Evolutionary conservation across 37 sponge, comb jelly and placozoan species (phyloP), one percentile per base, ranked within the genome.

Genomic region (Amphimedon queenslandica): DNA sequence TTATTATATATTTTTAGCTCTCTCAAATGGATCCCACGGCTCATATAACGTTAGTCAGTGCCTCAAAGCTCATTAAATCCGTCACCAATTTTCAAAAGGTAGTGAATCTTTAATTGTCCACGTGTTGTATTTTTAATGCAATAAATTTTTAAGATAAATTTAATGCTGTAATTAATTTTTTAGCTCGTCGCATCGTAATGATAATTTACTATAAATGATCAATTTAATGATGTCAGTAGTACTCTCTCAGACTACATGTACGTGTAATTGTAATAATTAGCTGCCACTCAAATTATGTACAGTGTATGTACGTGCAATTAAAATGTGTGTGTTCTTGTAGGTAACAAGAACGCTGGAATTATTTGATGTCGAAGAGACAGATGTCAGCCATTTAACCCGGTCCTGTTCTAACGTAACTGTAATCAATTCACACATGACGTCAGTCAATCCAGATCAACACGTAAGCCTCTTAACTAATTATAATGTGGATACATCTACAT

Each of bases 1-100:
- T 24, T 27, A 42, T 30, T 63, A 47, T 47, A 47, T 18, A 18
- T 47, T 18, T 47, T 18, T 47, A 92, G 93, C 42, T 92, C 31
- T 76, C 89, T 13, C 55, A 25, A n/a, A 34, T 88, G 37, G 56
- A 75, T 34, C 78, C 86, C 28, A 37, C 6, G 18, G 37, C 81
- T 0, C 2, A 16, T 23, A 82, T 93, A 27, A 64, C 71, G 37
- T 47, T 93, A 16, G 51, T 93, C 38, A 87, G 89, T 58, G 68
- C 79, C 16, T 83, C 92, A 16, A 63, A 65, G 31, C 64, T 93
- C n/a, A 86, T 93, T 63, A 93, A 93, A 64, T 67, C 94, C 23
- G 84, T 77, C 34, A 81, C 87, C 13, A 93, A 93, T 67, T 90
- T 90, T 69, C 79, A 60, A 55, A 72, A 90, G 83, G 93, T 88